Percentiles rank a stretch among this genome's conserved stretches.
Conservation (phyloP, 2,888 invertebrate genomes). For the Zeuzera pyrina region DNA sequence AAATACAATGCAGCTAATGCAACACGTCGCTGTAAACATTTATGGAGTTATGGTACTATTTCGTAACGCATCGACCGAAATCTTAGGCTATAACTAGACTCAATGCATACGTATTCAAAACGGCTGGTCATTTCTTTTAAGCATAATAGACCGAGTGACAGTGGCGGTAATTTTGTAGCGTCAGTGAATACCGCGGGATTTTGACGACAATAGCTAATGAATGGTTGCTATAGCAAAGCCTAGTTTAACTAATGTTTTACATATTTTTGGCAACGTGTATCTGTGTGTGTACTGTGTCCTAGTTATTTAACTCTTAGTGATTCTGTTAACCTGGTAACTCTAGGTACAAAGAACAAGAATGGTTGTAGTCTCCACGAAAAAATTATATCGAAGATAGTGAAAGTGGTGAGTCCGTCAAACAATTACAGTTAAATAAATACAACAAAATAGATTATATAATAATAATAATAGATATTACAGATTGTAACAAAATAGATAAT, state of each 20-base stretch:
- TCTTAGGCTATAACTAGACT: conserved; percentile 6
- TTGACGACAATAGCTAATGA: conserved; percentile 7
- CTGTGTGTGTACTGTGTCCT: conserved; percentile 22
- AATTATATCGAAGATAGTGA: too few relatives aligned
- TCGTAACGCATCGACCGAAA: conserved; percentile 9
- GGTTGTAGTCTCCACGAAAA: conserved; percentile 35
- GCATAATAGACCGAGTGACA: conserved; percentile 17
- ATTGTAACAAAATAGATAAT: too few relatives aligned
- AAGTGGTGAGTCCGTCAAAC: too few relatives aligned
- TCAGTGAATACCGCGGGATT: conserved; percentile 20
- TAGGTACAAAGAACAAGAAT: conserved; percentile 51
- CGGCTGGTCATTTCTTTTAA: conserved; percentile 18
- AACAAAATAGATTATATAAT: too few relatives aligned
- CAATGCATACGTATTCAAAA: conserved; percentile 16
- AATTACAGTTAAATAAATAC: too few relatives aligned
- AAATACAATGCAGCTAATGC: too few relatives aligned
- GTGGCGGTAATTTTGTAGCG: conserved; percentile 22
- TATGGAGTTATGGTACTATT: neutral
- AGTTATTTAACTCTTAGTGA: conserved; percentile 31
- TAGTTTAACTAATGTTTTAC: conserved; percentile 14
- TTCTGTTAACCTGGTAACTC: conserved; percentile 54
- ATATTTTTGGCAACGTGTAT: conserved; percentile 7
- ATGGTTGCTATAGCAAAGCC: conserved; percentile 17
- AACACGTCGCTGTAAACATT: too few relatives aligned
- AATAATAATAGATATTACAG: too few relatives aligned